Evolutionary conservation across 2,113 vertebrate genomes (phyloP).

Genomic region (Mungos mungo): DNA sequence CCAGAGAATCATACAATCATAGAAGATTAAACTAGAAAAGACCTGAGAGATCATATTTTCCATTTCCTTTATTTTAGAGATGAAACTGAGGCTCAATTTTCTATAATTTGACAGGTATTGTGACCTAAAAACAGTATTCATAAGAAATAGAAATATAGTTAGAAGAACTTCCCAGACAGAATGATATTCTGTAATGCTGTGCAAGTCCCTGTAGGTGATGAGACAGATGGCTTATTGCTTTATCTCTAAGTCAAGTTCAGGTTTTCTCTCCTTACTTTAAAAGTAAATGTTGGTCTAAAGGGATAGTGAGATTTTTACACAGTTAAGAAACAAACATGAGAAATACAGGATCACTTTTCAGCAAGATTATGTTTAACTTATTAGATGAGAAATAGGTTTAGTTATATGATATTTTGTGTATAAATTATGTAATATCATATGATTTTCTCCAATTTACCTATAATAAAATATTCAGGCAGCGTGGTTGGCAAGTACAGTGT

Average conservation of each 20-base stretch:
- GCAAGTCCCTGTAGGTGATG: background rate
- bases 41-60: background rate
- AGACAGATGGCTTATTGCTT: background rate
- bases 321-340: background rate
- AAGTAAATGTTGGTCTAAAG: background rate
- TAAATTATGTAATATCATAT: background rate
- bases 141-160: background rate
- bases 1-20: background rate
- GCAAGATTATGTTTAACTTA: background rate
- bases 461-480: background rate
- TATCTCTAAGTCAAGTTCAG: background rate
- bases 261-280: background rate
- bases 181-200: background rate
- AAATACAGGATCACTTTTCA: background rate
- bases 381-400: background rate
- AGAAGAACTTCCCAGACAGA: background rate
- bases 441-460: background rate
- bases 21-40: background rate
- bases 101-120: background rate
- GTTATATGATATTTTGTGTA: background rate
- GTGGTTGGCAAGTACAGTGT: background rate
- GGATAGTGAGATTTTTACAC: background rate
- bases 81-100: background rate
- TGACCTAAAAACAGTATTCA: background rate
- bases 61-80: background rate